Base-by-base conservation (phyloP, 2,888 invertebrate genomes). In the Macrosiphum euphorbiae region DNA sequence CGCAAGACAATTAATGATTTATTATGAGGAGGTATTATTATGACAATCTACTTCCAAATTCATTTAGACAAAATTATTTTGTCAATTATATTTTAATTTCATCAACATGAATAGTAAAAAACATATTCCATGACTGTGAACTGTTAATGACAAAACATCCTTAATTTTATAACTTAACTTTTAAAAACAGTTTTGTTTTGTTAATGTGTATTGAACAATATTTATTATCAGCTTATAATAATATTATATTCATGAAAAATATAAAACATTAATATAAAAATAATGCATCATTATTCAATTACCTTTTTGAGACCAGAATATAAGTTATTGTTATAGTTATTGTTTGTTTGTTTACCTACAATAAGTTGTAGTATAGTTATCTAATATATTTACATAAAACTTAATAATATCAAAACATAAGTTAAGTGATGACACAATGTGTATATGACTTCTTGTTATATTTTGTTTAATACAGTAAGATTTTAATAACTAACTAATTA, bases 1-100 rank as follows among this genome's bases (percentile, higher is more conserved):
- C 94, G 94, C n/a, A 52, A 61, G 41, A 94, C 90, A n/a, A 20
- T 94, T 13, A 90, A 90, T 16, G 86, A 67, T 67, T 58, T 67
- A 86, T n/a, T 94, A n/a, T 92, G 55, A 61, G 28, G 10, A 47
- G 47, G 47, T 47, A 50, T 86, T 35, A 78, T 85, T 47, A 28
- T 13, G 44, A 44, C 16, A 16, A 16, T 90, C 47, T 35, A 26
- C 47, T 90, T 35, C 2, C 44, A 84, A n/a, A 52, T 84, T 35
- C 28, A 26, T 90, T 24, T 90, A 41, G 41, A 44, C 58, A 44
- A 88, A 88, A 88, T 55, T 78, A 78, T 78, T 78, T 78, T 35
- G 78, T 35, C 20, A 20, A 8, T 41, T 10, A 20, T 78, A 35
- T 78, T 78, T 35, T 35, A 35, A 35, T 35, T 78, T 20, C 8